A percentile compares a stretch with the other conserved stretches of the same genome.
Conservation (phyloP, 2,888 invertebrate genomes). For the Melieria picta region DNA sequence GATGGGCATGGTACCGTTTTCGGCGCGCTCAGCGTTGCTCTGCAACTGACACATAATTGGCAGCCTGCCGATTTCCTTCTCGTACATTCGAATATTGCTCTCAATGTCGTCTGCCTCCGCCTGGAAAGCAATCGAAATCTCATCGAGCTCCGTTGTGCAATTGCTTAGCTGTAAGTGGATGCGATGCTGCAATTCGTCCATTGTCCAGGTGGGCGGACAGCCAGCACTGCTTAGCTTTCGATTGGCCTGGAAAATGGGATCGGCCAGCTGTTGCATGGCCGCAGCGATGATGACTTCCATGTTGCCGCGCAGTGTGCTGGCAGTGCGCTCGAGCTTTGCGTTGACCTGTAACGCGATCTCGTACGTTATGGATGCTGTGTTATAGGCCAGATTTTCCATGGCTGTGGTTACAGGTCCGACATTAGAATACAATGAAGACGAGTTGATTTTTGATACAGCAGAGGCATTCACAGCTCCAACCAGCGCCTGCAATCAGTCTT, state of each 20-base stretch:
- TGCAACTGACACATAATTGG: slow-evolving; percentile 44
- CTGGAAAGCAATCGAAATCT: slow-evolving; percentile 28
- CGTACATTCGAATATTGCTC: slow-evolving; percentile 41
- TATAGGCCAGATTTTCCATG: slow-evolving; percentile 49
- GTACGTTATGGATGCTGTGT: slow-evolving; percentile 48
- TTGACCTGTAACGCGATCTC: slow-evolving; percentile 45
- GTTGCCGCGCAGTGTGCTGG: slow-evolving; percentile 40
- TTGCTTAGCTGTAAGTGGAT: slow-evolving; percentile 44
- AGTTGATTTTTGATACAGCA: too few relatives aligned
- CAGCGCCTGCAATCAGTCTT: too few relatives aligned
- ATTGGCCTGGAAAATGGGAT: slow-evolving; percentile 47
- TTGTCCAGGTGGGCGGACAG: slow-evolving; percentile 48
- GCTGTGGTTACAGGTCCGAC: slow-evolving; percentile 48
- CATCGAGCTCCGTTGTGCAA: slow-evolving; percentile 46
- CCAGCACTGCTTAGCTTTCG: slow-evolving; percentile 37
- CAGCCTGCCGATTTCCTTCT: slow-evolving; percentile 49
- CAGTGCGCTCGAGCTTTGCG: slow-evolving; percentile 45
- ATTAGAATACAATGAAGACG: too few relatives aligned
- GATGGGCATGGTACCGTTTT: not conserved
- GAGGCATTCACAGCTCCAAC: too few relatives aligned
- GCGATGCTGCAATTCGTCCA: slow-evolving; percentile 49
- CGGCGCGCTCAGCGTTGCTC: slow-evolving; percentile 27
- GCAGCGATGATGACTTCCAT: slow-evolving; percentile 48
- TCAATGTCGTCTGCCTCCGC: slow-evolving; percentile 34
- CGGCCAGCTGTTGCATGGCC: slow-evolving; percentile 45